phyloP scores from a whole-genome alignment of 2,113 vertebrate genomes.

The Dromas ardeola region DNA sequence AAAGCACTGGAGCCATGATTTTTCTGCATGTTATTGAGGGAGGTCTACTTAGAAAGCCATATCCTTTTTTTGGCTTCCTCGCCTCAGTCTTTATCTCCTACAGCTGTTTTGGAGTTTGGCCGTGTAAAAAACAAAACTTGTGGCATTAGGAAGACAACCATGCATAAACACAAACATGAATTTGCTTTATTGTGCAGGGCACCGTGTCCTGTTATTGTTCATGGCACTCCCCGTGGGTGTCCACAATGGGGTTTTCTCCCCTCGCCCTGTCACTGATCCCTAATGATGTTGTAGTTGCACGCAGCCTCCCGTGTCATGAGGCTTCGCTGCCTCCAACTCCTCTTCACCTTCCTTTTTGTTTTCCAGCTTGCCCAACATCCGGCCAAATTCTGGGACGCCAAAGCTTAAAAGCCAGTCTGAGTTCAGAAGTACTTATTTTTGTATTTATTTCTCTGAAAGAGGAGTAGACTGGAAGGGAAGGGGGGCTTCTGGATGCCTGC shows the following conservation, averaged over 20 bases:
- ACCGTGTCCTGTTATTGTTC: not conserved
- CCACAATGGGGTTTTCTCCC: not conserved
- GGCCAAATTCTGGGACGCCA: not conserved
- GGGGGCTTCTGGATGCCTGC: not conserved
- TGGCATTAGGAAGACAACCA: not conserved
- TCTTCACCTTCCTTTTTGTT: not conserved
- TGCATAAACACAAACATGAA: not conserved
- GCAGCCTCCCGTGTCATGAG: fast-evolving
- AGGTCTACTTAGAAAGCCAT: not conserved
- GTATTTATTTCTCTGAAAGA: not conserved
- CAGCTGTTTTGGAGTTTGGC: not conserved
- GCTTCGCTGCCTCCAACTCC: not conserved
- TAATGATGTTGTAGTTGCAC: fast-evolving
- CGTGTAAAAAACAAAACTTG: not conserved
- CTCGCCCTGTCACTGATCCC: fast-evolving
- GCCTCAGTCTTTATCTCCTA: not conserved
- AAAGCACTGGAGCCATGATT: not conserved
- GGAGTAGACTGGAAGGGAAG: not conserved
- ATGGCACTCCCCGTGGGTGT: not conserved
- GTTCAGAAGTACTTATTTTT: not conserved
- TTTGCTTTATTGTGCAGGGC: not conserved
- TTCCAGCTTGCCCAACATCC: not conserved
- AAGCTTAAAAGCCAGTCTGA: not conserved
- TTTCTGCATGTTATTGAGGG: not conserved
- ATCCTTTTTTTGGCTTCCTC: not conserved